Conservation (phyloP, 2,888 invertebrate genomes). For the Papilio demoleus region DNA sequence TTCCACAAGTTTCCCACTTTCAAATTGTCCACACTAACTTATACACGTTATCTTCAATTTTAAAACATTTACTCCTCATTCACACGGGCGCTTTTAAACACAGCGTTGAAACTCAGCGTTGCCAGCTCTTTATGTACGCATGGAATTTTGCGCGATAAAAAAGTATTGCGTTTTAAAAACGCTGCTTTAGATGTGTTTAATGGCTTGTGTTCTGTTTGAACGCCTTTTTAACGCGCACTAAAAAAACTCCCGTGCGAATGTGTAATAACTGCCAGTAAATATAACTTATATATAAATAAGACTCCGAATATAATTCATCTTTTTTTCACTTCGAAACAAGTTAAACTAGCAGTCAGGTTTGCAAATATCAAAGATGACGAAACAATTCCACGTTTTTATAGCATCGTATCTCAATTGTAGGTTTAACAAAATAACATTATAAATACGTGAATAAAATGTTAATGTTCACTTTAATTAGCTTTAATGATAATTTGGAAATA, state of each 20-base stretch:
- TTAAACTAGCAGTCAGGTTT: background rate
- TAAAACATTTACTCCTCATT: too few relatives aligned
- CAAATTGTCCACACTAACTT: slow-evolving; percentile 2
- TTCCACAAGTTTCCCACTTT: slow-evolving; percentile 7
- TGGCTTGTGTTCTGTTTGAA: too few relatives aligned
- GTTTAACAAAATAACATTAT: slow-evolving; percentile 18
- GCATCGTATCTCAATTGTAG: slow-evolving; percentile 2
- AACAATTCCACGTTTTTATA: slow-evolving; percentile 19
- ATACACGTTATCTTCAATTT: background rate
- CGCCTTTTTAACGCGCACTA: too few relatives aligned
- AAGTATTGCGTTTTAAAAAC: too few relatives aligned
- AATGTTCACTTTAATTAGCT: background rate
- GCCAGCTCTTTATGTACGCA: too few relatives aligned
- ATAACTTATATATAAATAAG: background rate
- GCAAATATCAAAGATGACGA: slow-evolving; percentile 14
- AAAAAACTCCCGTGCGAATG: too few relatives aligned
- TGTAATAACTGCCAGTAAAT: slow-evolving; percentile 18
- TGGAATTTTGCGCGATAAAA: too few relatives aligned
- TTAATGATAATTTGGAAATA: background rate
- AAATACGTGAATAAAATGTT: background rate
- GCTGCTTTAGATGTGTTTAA: too few relatives aligned
- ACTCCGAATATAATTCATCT: background rate
- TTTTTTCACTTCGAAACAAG: slow-evolving; percentile 13
- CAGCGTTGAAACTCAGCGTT: too few relatives aligned
- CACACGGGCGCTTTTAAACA: too few relatives aligned